Base-by-base conservation (phyloP, 2,113 vertebrate genomes). In the Haplotaxodon microlepis region DNA sequence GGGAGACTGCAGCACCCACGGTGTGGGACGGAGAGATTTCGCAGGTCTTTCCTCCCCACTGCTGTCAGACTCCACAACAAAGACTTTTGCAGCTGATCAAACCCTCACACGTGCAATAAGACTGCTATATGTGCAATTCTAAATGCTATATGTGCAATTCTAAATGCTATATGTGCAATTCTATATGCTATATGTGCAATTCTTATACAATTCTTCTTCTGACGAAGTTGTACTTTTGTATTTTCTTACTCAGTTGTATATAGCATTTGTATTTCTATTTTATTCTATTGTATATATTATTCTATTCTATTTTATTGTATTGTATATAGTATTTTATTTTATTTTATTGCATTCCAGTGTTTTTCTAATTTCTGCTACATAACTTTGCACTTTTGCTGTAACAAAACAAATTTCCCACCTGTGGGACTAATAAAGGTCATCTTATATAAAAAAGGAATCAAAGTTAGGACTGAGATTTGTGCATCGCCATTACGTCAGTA, bases 1-100 rank as follows among this genome's bases (percentile, higher is more conserved):
- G 53, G 21, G 53, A 56, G 53, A 56, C 21, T 56, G 53, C n/a
- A 0, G 53, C n/a, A 54, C 10, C 53, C 53, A 12, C n/a, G 2
- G 5, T 53, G 51, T 53, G 19, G 51, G 19, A 53, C 0, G 3
- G 51, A 53, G 51, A 21, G 19, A 53, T 53, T 53, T 53, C 0
- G 9, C 51, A 2, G 9, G 51, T 53, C 51, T 53, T 6, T 53
- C 51, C 51, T 53, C 51, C 19, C 0, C 51, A 6, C 19, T 53
- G 51, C 9, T 21, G 9, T 11, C 51, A 21, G 51, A 21, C 51
- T 53, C 19, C 51, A 21, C 51, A 53, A 53, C 51, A 53, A 53
- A 53, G 51, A 53, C 51, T 53, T 53, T 53, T 53, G 19, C 51
- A 53, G 51, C 51, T 53, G 51, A 21, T 21, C 47, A 50, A 50